Evolutionary conservation across 2,888 invertebrate genomes (phyloP), one percentile per base, ranked within the genome.

Genomic region (Pristionchus maxplancki): DNA sequence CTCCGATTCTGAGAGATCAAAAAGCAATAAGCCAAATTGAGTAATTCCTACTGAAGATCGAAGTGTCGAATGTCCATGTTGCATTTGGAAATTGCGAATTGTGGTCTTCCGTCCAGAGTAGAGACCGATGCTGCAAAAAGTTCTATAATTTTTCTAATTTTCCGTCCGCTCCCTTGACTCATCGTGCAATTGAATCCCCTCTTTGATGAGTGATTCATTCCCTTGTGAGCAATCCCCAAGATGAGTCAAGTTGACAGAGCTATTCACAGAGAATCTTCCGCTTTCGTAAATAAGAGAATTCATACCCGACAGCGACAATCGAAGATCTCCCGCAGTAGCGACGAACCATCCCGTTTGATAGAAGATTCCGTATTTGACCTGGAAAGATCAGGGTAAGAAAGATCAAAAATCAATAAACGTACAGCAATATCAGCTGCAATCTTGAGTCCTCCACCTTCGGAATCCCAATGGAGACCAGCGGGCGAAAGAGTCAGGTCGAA

Each of bases 1-100:
- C 87, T 2, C 87, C 87, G 74, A 87, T 67, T 20, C 87, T 62
- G 83, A 83, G 37, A 83, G n/a, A 40, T 44, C 40, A 85, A 64
- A n/a, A 17, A 64, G 64, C 31, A 64, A 5, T 28, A 28, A 5
- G 5, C 2, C 1, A 31, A 31, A 15, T 67, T 17, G 28, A 1
- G 44, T 20, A 48, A 40, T 1, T 13, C 86, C 1, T 9, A 86
- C 86, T 86, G 48, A 0, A 87, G 24, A 34, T 71, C 50, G 74
- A 87, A 87, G n/a, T 74, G 34, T 0, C 37, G 37, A 34, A 87
- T 74, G 24, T 34, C 34, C 34, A 74, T n/a, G 20, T 17, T 5
- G 28, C 87, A 87, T 3, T 71, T 13, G 13, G n/a, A 1, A 24
- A 87, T 87, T 0, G 48, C 48, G 20, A 87, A 48, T 50, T 87